Base-by-base conservation (phyloP, 2,113 vertebrate genomes). In the Lethenteron camtschaticum region DNA sequence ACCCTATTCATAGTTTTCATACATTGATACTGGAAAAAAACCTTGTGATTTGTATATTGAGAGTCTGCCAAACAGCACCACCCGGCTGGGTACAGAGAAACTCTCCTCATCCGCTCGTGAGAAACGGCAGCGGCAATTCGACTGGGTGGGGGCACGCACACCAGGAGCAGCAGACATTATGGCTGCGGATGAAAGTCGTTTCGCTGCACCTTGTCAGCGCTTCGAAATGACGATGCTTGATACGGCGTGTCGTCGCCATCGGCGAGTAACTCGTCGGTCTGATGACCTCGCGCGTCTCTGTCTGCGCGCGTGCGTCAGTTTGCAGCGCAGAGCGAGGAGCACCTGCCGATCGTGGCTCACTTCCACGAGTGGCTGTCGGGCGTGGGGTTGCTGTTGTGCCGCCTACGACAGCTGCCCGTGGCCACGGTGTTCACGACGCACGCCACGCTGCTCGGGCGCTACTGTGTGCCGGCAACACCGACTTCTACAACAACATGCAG, bases 341-440 rank as follows among this genome's bases (percentile, higher is more conserved):
- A 78, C 18, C 85, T 78, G 2, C 83, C 83, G 1, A 74, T 92
- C 69, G 80, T 99, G 12, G 80, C 78, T 68, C 94, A 99, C 11
- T 99, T 96, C 78, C 92, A 99, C 0, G 94, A 99, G 74, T 99
- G 94, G 92, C 94, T 96, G 77, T 81, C 90, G 0, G 90, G 94
- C 16, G 80, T 82, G 0, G 90, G 94, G 2, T 81, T 99, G 8
- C 83, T 96, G 56, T 79, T 99, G 11, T 80, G 79, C 69, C 84
- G 90, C 55, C 79, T 81, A 20, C 78, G 81, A 66, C 89, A 87
- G 57, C 81, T 95, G 71, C 88, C 88, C 0, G 78, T 99, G 0
- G 88, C 87, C 9, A 92, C 92, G 0, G 79, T 96, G 58, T 99
- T 99, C 73, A 96, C 94, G 0, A 99, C 94, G 3, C 94, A 99